These are phyloP conservation scores for Melitaea cinxia DNA, from an alignment of 1,140 invertebrate genomes.

Conservation along the genomic window DNA sequence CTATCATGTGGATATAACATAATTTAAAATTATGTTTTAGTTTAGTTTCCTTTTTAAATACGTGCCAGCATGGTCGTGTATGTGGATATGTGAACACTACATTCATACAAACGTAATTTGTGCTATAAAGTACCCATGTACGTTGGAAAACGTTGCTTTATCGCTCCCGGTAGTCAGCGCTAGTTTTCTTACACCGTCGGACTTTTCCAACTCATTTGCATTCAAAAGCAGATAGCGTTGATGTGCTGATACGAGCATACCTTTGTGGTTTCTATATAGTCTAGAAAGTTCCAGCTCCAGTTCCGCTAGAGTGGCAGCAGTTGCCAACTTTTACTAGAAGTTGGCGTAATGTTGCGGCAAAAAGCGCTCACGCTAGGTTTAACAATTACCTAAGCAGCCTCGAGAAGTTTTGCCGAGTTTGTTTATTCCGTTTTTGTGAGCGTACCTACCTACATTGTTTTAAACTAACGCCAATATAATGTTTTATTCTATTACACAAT, in stretches of 20 bases:
- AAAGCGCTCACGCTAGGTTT: constrained; percentile 76
- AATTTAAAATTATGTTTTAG: too few relatives aligned
- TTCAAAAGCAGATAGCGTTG: constrained; percentile 79
- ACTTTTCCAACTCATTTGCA: constrained; percentile 81
- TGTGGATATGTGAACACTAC: not conserved
- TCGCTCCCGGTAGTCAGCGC: constrained; percentile 42
- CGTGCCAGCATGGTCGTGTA: not conserved
- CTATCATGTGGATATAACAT: too few relatives aligned
- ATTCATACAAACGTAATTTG: constrained; percentile 9
- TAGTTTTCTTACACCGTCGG: constrained; percentile 70
- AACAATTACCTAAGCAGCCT: constrained; percentile 78
- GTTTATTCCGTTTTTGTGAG: constrained; percentile 64
- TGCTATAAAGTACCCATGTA: not conserved
- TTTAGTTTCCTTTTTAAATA: too few relatives aligned
- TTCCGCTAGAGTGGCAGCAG: constrained; percentile 68
- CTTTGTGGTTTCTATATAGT: constrained; percentile 77
- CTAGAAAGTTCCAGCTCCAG: constrained; percentile 73
- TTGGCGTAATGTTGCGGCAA: constrained; percentile 75
- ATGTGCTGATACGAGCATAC: constrained; percentile 71
- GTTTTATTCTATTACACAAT: constrained; percentile 12
- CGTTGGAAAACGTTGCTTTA: constrained; percentile 24
- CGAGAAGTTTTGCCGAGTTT: constrained; percentile 60
- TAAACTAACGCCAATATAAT: constrained; percentile 36
- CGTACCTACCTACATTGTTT: constrained; percentile 47
- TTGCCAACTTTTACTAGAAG: constrained; percentile 71